phyloP scores from a whole-genome alignment of 2,113 vertebrate genomes.

The Callospermophilus lateralis region DNA sequence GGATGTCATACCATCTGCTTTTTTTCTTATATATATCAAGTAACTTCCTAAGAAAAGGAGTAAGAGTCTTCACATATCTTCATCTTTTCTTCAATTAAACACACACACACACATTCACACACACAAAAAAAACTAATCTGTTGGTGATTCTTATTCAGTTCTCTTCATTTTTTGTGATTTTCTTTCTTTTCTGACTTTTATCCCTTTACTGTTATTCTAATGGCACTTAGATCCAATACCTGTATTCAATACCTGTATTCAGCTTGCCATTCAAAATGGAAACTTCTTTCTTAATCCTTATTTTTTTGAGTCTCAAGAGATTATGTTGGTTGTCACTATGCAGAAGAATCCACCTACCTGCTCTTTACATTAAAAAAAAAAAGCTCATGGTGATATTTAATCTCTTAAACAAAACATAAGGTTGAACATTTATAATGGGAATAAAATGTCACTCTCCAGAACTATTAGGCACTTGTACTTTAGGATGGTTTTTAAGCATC shows the following conservation, averaged over 20 bases:
- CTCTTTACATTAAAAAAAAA: neutral
- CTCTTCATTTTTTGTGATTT: slow-evolving; percentile 52
- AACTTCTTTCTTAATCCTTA: neutral
- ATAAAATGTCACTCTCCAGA: slow-evolving; percentile 38
- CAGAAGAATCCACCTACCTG: neutral
- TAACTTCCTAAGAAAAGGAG: slow-evolving; percentile 37
- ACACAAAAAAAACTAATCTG: neutral
- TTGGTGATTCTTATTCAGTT: slow-evolving; percentile 25
- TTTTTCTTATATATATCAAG: slow-evolving; percentile 5
- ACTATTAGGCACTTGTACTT: slow-evolving; percentile 4
- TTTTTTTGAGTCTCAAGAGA: slow-evolving; percentile 47
- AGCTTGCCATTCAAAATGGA: neutral
- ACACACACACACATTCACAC: too few species aligned
- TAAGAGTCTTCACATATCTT: neutral
- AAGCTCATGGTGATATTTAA: neutral
- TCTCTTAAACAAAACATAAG: slow-evolving; percentile 5
- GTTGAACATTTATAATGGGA: neutral
- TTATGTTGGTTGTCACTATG: neutral
- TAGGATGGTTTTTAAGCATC: neutral
- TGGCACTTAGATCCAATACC: slow-evolving; percentile 22
- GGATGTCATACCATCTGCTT: neutral
- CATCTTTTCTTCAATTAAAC: slow-evolving; percentile 19
- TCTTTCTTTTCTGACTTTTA: neutral
- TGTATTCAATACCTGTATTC: neutral
- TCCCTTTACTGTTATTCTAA: slow-evolving; percentile 17